Base-by-base conservation (phyloP, 1,140 invertebrate species). In the Cydia fagiglandana region DNA sequence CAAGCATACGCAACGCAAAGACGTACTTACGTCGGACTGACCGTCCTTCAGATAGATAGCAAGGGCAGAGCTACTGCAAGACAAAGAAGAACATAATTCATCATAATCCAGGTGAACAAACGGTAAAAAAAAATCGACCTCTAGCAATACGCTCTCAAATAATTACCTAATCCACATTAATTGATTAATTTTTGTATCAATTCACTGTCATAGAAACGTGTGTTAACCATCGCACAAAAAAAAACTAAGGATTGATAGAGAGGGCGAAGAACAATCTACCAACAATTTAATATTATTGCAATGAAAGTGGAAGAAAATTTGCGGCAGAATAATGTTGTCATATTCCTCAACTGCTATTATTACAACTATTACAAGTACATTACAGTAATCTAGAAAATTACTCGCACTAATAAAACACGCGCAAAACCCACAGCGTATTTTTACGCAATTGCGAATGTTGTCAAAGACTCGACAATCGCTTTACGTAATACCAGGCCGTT, bases 401-500 rank as follows among this genome's bases (percentile, higher is more conserved):
- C 56, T 17, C n/a, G 56, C 17, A 61, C 34, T 70, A 70, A 38
- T 70, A 70, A 38, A 38, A 38, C 66, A 41, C 30, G 66, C 6
- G 30, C 66, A 41, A 70, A 70, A n/a, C 66, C n/a, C 30, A 41
- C 30, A 10, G 34, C 34, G 66, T 70, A 70, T 70, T 70, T 70
- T 70, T 70, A 20, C 66, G 66, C 66, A 70, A 70, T 38, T 41
- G 30, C 66, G 30, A 70, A 34, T 10, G 30, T 20, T 38, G 34
- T 34, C 30, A 34, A 41, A 70, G 30, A 38, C 66, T 70, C 38
- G 15, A 70, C 66, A 70, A 70, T 70, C 17, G 2, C n/a, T 70
- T 70, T 70, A 70, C 66, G 66, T 45, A 70, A 70, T 70, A 41
- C 66, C 66, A 70, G 34, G 38, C 66, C 66, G 24, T 64, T 13